Percentiles rank a stretch among this genome's conserved stretches.
Evolutionary conservation across 2,888 invertebrate species (phyloP).

Genomic region (Trissolcus brochymenae): DNA sequence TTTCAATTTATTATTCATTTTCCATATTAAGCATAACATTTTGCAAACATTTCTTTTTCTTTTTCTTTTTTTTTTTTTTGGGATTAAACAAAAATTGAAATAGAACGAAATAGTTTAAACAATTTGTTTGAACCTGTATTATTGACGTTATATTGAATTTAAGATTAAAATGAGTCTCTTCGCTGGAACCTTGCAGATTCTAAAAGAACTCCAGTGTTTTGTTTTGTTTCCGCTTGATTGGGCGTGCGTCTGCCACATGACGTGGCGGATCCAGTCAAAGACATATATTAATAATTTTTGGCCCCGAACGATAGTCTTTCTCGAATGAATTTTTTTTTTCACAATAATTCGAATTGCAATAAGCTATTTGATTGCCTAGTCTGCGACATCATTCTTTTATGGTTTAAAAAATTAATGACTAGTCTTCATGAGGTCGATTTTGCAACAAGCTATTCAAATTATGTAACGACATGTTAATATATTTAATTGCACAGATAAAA

Average conservation of each 20-base stretch:
- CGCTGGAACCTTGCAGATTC: too few relatives aligned
- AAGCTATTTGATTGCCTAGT: too few relatives aligned
- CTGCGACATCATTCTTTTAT: background rate
- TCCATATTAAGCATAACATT: too few relatives aligned
- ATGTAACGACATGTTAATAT: conserved; percentile 39
- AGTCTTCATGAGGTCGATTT: conserved; percentile 21
- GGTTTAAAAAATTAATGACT: conserved; percentile 11
- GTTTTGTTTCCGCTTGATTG: conserved; percentile 37
- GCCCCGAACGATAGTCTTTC: background rate
- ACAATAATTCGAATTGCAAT: background rate
- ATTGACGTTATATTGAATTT: too few relatives aligned
- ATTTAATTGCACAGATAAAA: conserved; percentile 41
- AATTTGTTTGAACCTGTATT: too few relatives aligned
- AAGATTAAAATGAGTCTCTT: too few relatives aligned
- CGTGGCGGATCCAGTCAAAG: conserved; percentile 33
- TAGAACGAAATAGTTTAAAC: too few relatives aligned
- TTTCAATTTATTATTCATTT: too few relatives aligned
- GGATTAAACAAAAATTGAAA: too few relatives aligned
- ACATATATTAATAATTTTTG: conserved; percentile 31
- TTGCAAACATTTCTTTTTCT: too few relatives aligned
- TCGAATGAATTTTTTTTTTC: conserved; percentile 5
- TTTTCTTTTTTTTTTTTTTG: too few relatives aligned
- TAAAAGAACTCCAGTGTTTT: background rate
- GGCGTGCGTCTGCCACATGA: conserved; percentile 39
- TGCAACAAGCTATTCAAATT: conserved; percentile 25